Base-by-base conservation (phyloP, 2,113 vertebrate genomes). In the Lichenostomus cassidix region DNA sequence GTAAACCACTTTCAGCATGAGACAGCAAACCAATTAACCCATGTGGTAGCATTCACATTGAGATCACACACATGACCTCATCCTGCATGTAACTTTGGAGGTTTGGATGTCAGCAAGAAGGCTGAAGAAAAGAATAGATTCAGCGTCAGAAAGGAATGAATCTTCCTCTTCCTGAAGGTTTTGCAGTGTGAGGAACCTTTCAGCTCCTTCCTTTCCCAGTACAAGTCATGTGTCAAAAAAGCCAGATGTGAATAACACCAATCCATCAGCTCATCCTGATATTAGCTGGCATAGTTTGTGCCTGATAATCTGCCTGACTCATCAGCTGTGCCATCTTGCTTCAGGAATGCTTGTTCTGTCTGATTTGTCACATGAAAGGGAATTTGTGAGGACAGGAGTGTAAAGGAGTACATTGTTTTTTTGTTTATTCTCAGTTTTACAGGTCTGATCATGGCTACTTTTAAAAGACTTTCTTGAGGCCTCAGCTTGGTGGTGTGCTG, bases 31-130 rank as follows among this genome's bases (percentile, higher is more conserved):
- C 87, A 83, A 31, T 92, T 85, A 94, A 96, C 59, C 79, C 94
- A 94, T 78, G 39, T 94, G 93, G 94, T 77, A 94, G 79, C 20
- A 28, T 75, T 96, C 93, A 94, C 69, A 52, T 87, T 80, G 94
- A 94, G 88, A 87, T 96, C 82, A 52, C 77, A 96, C 93, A 71
- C 63, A 71, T 87, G 91, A 94, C 70, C 94, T 97, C 94, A 96
- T 95, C 70, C 83, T 94, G 67, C 55, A 55, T 46, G 11, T 52
- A 90, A 74, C 56, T 94, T 73, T 41, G 60, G 41, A 70, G 68
- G 69, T 79, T 80, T 92, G 42, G 46, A 69, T 92, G 87, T 94
- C 80, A 96, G 80, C 85, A 89, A 93, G 70, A 63, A 94, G 85
- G 41, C 46, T 8, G 14, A 83, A 35, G 55, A 74, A 70, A 35